Evolutionary conservation across 2,113 vertebrate species (phyloP), one percentile per base, ranked within the genome.

Genomic region (Maccullochella peelii): DNA sequence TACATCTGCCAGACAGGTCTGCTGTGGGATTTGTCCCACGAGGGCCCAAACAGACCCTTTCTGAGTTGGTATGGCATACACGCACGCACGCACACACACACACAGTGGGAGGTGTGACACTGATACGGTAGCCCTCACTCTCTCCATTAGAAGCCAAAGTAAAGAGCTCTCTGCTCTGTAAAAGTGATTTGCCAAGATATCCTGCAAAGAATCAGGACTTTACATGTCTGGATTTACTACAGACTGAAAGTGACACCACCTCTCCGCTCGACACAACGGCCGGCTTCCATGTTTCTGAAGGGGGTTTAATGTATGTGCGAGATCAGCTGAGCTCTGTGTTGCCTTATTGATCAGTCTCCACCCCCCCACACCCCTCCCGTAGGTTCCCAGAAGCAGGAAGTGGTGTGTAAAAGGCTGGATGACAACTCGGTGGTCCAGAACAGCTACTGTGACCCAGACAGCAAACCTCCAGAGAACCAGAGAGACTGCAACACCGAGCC

Each of bases 391-490:
- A 99, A 96, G 92, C 98, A 99, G 94, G 98, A 99, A 81, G 94
- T 97, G 88, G 96, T 98, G 54, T 99, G 98, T 93, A 99, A 97
- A 95, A 96, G 98, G 88, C 84, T 99, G 84, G 98, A 99, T 67
- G 98, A 99, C 93, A 97, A 93, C 95, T 98, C 98, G 2, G 82
- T 97, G 94, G 98, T 99, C 54, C 98, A 99, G 94, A 99, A 98
- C 95, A 98, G 91, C 94, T 99, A 99, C 94, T 99, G 98, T 89
- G 98, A 99, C 86, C 95, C 95, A 67, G 98, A 99, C 88, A 95
- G 96, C 91, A 99, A 97, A 86, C 97, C 96, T 66, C 97, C 98
- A 49, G 98, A 99, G 95, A 99, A 97, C 94, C 98, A 98, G 92
- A 96, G 98, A 87, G 88, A 95, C 93, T 99, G 98, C 95, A 99